Evolutionary conservation across 2,113 vertebrate species (phyloP).

Genomic region (Sturnira hondurensis): DNA sequence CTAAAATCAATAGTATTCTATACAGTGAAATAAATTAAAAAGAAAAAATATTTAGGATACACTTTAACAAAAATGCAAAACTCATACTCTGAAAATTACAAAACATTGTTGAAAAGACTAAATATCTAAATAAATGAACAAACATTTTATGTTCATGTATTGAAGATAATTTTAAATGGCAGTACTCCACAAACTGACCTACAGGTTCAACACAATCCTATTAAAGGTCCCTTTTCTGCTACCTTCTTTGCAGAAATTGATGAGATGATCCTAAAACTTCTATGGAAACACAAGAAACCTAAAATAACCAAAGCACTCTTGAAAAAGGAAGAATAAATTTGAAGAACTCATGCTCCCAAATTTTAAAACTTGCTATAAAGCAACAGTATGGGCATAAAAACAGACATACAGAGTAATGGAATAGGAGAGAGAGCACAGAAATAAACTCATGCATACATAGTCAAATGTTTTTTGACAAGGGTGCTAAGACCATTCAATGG

Average conservation of each 20-base stretch:
- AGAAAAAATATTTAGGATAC: background rate
- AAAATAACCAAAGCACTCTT: background rate
- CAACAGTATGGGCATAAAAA: background rate
- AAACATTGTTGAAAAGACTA: background rate
- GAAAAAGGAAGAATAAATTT: too few species aligned
- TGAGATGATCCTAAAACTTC: background rate
- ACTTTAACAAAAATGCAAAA: background rate
- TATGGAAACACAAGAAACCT: background rate
- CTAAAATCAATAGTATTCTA: background rate
- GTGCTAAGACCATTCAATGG: too few species aligned
- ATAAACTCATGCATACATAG: background rate
- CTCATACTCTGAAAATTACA: background rate
- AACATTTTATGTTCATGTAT: background rate
- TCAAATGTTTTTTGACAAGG: background rate
- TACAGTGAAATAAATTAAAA: background rate
- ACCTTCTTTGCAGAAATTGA: background rate
- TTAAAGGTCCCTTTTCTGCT: background rate
- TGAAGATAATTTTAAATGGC: background rate
- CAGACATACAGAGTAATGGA: background rate
- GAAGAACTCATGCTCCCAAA: too few species aligned
- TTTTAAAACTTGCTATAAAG: background rate
- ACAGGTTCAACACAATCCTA: background rate
- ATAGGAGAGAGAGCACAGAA: background rate
- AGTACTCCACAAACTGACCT: background rate
- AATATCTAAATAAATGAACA: background rate